Conservation (phyloP, 2,888 invertebrate genomes). For the Sarcophaga subvicina region DNA sequence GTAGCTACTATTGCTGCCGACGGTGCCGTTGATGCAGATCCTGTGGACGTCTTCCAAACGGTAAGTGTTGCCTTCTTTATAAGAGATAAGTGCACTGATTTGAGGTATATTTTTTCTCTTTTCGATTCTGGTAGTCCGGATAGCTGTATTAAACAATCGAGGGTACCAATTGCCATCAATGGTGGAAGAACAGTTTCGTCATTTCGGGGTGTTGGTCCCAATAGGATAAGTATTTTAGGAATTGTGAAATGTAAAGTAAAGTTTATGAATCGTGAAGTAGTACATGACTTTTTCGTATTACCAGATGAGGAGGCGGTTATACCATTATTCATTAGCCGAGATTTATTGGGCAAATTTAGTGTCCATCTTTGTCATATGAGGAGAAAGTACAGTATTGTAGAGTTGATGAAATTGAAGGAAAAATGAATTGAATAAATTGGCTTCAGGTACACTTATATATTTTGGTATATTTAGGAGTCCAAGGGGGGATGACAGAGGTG, state of each 20-base stretch:
- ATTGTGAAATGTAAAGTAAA: slow-evolving; percentile 8
- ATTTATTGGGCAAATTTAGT: slow-evolving; percentile 23
- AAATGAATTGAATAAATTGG: not conserved
- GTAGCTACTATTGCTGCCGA: not conserved
- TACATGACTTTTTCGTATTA: not conserved
- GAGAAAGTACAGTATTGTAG: not conserved
- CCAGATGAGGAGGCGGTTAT: too few relatives aligned
- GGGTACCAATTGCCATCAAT: slow-evolving; percentile 7
- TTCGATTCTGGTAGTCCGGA: slow-evolving; percentile 30
- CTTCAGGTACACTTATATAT: slow-evolving; percentile 20
- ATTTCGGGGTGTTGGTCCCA: slow-evolving; percentile 15
- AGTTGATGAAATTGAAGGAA: not conserved
- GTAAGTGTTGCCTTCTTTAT: slow-evolving; percentile 28
- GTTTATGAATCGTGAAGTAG: not conserved
- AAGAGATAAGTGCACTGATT: slow-evolving; percentile 44
- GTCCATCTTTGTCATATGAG: slow-evolving; percentile 7
- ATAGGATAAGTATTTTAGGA: slow-evolving; percentile 20
- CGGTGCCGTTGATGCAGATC: too few relatives aligned
- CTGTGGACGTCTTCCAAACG: slow-evolving; percentile 4
- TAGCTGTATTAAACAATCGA: slow-evolving; percentile 10
- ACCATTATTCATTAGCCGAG: slow-evolving; percentile 1
- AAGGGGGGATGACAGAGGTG: not conserved
- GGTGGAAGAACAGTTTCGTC: slow-evolving; percentile 6
- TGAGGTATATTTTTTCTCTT: slow-evolving; percentile 28
- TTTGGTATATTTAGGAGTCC: slow-evolving; percentile 2